Base-by-base conservation (phyloP, 1,140 invertebrate species). In the Cylas formicarius region DNA sequence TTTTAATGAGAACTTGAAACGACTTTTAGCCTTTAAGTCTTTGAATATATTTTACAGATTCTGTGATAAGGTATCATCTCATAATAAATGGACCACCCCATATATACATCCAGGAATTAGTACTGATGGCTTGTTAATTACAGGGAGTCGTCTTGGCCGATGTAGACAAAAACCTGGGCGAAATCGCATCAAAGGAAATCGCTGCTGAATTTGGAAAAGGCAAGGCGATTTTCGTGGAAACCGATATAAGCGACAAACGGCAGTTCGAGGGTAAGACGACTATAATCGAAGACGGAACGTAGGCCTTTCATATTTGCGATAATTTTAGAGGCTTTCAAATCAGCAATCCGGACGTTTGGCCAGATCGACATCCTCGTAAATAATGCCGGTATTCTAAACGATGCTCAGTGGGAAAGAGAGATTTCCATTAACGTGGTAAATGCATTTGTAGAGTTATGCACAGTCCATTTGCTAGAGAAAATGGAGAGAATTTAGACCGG, bases 181-280 rank as follows among this genome's bases (percentile, higher is more conserved):
- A 42, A 5, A 35, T 36, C 28, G 42, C 43, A 1, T 3, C 45
- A n/a, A 22, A 51, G 26, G 29, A 48, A 47, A 6, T 58, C 2
- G 24, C 16, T 4, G 20, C 36, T 1, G 23, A 45, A 24, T 54
- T 51, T 31, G 53, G 78, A 20, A 69, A 75, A 44, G 75, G 75
- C 53, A 73, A 71, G 44, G 77, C 76, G 4, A 63, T 80, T 38
- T 82, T 78, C 57, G 79, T 75, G 42, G 68, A 72, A 36, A 78
- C 75, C 47, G 80, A 81, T 55, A 78, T 80, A 20, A 81, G 77
- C 0, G 76, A 81, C 57, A 79, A 78, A 55, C 70, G 72, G 2
- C 77, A 80, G 52, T 79, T 78, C 54, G 78, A 81, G 72, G 76
- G 78, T 81, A 69, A 55, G n/a, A n/a, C n/a, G n/a, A n/a, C n/a